A percentile compares a stretch with the other conserved stretches of the same genome.
Evolutionary conservation across 2,888 invertebrate species (phyloP).

Genomic region (Andrena flavipes): DNA sequence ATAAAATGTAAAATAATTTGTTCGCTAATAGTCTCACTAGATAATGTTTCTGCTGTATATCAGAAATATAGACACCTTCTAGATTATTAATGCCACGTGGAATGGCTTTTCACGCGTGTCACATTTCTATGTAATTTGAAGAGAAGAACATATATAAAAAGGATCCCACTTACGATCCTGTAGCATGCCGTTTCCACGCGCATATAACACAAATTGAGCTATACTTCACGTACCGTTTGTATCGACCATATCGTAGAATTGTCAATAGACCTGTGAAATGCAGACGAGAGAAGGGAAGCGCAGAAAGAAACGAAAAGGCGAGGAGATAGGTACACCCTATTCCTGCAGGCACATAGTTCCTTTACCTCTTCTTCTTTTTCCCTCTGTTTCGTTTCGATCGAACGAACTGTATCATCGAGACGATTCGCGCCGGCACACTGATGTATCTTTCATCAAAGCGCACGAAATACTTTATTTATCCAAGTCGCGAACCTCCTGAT

Average conservation of each 20-base stretch:
- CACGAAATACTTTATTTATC: slow-evolving; percentile 28
- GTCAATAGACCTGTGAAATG: neutral
- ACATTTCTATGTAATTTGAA: too few species aligned
- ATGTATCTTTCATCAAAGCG: slow-evolving; percentile 29
- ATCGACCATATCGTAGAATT: slow-evolving; percentile 25
- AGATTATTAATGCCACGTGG: too few species aligned
- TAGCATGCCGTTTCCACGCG: neutral
- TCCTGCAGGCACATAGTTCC: slow-evolving; percentile 23
- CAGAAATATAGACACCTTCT: too few species aligned
- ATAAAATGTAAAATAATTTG: too few species aligned
- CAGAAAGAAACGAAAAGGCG: slow-evolving; percentile 7
- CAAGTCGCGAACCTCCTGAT: neutral
- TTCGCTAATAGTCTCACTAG: too few species aligned
- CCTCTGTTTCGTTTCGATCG: slow-evolving; percentile 3
- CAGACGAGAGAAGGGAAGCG: neutral
- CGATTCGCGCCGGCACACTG: slow-evolving; percentile 14
- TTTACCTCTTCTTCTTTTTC: slow-evolving; percentile 5
- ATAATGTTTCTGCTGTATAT: too few species aligned
- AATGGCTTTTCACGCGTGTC: too few species aligned
- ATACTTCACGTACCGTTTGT: slow-evolving; percentile 1
- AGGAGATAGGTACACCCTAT: slow-evolving; percentile 8
- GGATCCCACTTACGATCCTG: neutral
- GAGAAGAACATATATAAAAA: neutral
- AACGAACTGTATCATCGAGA: slow-evolving; percentile 11
- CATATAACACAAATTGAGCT: slow-evolving; percentile 20